Evolutionary conservation across 1,140 invertebrate genomes (phyloP).

Genomic region (Artemia franciscana): DNA sequence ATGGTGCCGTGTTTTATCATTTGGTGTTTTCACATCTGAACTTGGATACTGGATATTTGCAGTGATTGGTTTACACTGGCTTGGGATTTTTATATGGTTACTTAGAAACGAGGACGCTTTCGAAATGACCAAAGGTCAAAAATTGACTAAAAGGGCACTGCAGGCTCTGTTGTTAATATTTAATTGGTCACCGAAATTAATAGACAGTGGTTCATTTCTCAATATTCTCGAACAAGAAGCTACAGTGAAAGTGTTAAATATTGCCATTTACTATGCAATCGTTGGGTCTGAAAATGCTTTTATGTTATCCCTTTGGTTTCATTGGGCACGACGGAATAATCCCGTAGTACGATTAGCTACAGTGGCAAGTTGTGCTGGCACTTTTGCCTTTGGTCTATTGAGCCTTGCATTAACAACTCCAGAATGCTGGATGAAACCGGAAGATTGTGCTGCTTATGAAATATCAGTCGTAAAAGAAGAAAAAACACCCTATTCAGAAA

Average conservation of each 20-base stretch:
- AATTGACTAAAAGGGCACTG: slow-evolving; percentile 2
- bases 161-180: slow-evolving; percentile 7
- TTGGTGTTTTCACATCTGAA: slow-evolving; percentile 9
- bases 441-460: background rate
- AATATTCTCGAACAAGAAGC: background rate
- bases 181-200: slow-evolving; percentile 7
- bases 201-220: background rate
- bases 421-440: slow-evolving; percentile 1
- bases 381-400: slow-evolving; percentile 7
- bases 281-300: slow-evolving; percentile 8
- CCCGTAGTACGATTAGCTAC: slow-evolving; percentile 7
- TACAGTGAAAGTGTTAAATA: background rate
- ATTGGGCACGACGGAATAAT: slow-evolving; percentile 2
- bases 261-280: slow-evolving; percentile 9
- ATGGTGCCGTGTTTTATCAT: slow-evolving; percentile 5
- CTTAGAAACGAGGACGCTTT: background rate
- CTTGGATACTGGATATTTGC: slow-evolving; percentile 8
- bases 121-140: background rate
- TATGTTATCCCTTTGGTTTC: slow-evolving; percentile 10
- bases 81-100: slow-evolving; percentile 6
- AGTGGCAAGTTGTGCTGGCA: slow-evolving; percentile 7
- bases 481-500: background rate
- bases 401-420: slow-evolving; percentile 7
- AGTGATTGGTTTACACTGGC: slow-evolving; percentile 9
- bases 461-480: background rate